Base-by-base conservation (phyloP, 2,113 vertebrate species). In the Lasiurus cinereus region DNA sequence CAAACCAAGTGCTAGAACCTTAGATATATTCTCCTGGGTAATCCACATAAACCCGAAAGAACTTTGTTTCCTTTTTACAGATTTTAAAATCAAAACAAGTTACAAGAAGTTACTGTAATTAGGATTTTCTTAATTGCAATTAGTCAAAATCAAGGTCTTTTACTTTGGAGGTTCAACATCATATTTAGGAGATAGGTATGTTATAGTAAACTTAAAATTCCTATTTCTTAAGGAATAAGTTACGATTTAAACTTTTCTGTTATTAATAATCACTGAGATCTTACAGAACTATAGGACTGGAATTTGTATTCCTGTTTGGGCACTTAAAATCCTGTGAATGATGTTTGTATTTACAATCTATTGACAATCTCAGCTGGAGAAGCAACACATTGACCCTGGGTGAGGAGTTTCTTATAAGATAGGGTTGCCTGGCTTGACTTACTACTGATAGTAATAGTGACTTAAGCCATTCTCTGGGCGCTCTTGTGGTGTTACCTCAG, bases 141-240 rank as follows among this genome's bases (percentile, higher is more conserved):
- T 66, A 48, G 19, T 67, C 48, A 64, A 29, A 79, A 69, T 21
- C 31, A 73, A 36, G 21, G 12, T 70, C 43, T 85, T 89, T 76
- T 86, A 62, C 36, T 77, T 93, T 76, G 43, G 46, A 69, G 24
- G 29, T 69, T 76, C 19, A 8, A 8, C 84, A 39, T 79, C 39
- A 15, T 82, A 62, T 31, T 27, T 69, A 56, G 36, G 46, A 85
- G 54, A 50, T 18, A 72, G 33, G 13, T 52, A 52, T n/a, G 1
- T 64, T 91, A 18, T 18, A 56, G 18, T 93, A 18, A 83, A 76
- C 33, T 15, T 77, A 56, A 91, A 94, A 56, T 54, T 83, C 56
- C 14, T 73, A 1, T 56, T 88, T 70, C 36, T 67, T 72, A 78
- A 70, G n/a, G 31, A 88, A 9, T 48, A 64, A 88, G 31, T 69